phyloP scores from a whole-genome alignment of 1,140 invertebrate genomes.

The Platyura marginata region DNA sequence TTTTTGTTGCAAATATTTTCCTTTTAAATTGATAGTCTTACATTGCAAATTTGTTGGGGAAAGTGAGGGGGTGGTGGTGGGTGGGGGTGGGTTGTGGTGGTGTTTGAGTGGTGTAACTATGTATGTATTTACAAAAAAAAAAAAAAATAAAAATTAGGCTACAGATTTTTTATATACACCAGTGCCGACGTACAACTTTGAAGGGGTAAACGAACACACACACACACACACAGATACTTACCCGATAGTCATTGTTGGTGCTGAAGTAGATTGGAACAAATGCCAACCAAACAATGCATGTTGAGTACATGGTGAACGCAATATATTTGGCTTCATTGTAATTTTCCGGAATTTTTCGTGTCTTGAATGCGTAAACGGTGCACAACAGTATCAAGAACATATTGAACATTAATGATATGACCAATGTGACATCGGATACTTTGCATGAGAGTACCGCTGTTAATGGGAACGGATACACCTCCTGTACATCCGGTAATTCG shows the following conservation, averaged over 20 bases:
- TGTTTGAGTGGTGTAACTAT: no score
- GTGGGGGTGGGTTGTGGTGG: no score
- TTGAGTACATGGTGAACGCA: conserved; percentile 76
- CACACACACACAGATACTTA: no score
- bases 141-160: no score
- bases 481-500: conserved; percentile 39
- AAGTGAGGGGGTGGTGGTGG: no score
- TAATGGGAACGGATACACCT: conserved; percentile 35
- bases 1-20: no score
- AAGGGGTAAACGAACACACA: no score
- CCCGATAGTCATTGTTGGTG: conserved; percentile 35
- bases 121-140: no score
- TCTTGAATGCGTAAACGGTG: conserved; percentile 71
- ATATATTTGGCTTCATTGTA: conserved; percentile 77
- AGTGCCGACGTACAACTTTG: no score
- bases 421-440: conserved; percentile 45
- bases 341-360: conserved; percentile 72
- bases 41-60: no score
- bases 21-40: no score
- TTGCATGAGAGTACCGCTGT: conserved; percentile 46
- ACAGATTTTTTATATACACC: no score
- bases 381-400: conserved; percentile 60
- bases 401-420: conserved; percentile 62
- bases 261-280: conserved; percentile 74
- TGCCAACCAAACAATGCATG: conserved; percentile 76